Conservation (phyloP, 2,797 vertebrate genomes). For the Ptychadena robeensis region DNA sequence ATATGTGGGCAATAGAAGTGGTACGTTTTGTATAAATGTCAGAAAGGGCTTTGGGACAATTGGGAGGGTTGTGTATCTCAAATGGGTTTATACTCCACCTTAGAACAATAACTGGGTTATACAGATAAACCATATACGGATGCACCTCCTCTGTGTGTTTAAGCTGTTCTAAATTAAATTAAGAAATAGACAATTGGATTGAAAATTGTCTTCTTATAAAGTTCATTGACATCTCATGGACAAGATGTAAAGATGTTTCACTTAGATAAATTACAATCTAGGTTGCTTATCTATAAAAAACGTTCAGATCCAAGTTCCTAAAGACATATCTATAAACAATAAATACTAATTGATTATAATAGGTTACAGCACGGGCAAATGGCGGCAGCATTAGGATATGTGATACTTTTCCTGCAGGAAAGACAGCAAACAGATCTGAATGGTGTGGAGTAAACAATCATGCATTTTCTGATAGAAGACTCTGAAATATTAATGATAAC, state of each 20-base stretch:
- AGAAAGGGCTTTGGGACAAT: neutral
- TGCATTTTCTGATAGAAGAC: no score
- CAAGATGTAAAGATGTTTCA: no score
- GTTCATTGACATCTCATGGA: no score
- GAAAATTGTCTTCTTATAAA: neutral
- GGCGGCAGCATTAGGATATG: neutral
- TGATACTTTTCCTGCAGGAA: neutral
- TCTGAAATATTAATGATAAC: neutral
- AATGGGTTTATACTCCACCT: no score
- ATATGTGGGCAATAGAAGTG: neutral
- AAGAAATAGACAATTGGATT: no score
- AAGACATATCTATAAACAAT: neutral
- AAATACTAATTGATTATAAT: neutral
- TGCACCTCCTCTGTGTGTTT: neutral
- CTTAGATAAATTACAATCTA: no score
- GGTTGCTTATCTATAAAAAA: no score
- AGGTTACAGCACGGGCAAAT: neutral
- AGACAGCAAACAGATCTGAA: no score
- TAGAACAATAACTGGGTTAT: neutral
- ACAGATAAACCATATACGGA: neutral
- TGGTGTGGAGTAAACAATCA: neutral
- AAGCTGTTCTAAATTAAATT: neutral
- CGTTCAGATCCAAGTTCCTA: no score
- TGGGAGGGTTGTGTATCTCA: neutral
- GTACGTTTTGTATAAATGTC: neutral